phyloP scores from a whole-genome alignment of 2,888 invertebrate species.

The Lepas anatifera region DNA sequence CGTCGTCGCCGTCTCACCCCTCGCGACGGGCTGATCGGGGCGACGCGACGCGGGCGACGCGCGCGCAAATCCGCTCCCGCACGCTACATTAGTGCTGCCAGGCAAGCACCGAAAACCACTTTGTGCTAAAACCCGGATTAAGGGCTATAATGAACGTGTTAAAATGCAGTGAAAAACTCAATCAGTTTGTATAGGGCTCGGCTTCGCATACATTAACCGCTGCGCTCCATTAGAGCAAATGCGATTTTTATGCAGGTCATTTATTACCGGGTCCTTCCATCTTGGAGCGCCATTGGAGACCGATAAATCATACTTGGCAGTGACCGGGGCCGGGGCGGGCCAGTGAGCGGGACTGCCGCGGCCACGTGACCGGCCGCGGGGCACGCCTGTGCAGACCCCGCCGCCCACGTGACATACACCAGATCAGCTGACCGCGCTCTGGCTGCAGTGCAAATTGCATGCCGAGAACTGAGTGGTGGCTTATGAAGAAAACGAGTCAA shows the following conservation, averaged over 20 bases:
- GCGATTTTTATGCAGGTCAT: constrained; percentile 13
- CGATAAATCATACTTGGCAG: constrained; percentile 3
- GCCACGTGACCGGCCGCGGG: too few relatives aligned
- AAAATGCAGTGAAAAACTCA: constrained; percentile 12
- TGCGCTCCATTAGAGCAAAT: constrained; percentile 10
- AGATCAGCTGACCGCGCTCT: too few relatives aligned
- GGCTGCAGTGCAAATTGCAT: too few relatives aligned
- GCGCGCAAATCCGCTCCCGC: neutral
- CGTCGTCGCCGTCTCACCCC: too few relatives aligned
- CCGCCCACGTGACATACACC: too few relatives aligned
- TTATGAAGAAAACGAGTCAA: too few relatives aligned
- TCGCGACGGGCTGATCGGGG: too few relatives aligned
- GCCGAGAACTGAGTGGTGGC: too few relatives aligned
- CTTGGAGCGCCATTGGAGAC: constrained; percentile 2
- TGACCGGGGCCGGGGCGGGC: too few relatives aligned
- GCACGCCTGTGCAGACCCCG: too few relatives aligned
- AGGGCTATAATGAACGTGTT: constrained; percentile 9
- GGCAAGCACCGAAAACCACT: constrained; percentile 3
- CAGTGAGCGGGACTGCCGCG: too few relatives aligned
- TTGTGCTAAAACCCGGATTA: constrained; percentile 10
- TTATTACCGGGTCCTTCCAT: constrained; percentile 4
- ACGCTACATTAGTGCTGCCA: constrained; percentile 1
- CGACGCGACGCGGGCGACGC: neutral
- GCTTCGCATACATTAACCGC: constrained; percentile 1
- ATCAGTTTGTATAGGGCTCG: constrained; percentile 9